Base-by-base conservation (phyloP, 2,888 invertebrate genomes). In the Platypus cylindrus region DNA sequence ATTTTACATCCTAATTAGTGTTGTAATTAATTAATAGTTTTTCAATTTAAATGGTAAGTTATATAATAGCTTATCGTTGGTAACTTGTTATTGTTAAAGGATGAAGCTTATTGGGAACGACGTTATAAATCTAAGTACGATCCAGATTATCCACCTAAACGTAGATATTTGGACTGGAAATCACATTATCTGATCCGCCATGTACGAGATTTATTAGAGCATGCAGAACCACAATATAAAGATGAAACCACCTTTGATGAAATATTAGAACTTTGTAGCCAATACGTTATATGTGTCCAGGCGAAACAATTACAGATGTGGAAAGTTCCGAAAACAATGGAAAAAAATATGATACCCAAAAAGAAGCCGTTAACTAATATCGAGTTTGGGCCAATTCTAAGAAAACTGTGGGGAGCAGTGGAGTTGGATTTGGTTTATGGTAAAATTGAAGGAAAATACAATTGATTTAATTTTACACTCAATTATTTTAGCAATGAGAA, bases 71-170 rank as follows among this genome's bases (percentile, higher is more conserved):
- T 12, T 8, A 5, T 5, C 12, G 12, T 11, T 20, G 20, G n/a
- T n/a, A n/a, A n/a, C 20, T 5, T 28, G n/a, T 28, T 7, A 13
- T 24, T 29, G 5, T 36, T 44, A 7, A 31, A 52, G 60, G 66
- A 74, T 44, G 75, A 77, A 49, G 66, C 69, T 53, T 78, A 75
- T 55, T 78, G 78, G 78, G 62, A 71, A 50, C 63, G 75, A 33
- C 65, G 69, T 46, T 73, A 62, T 52, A 36, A 39, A 2, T 51
- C 50, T 14, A 49, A 54, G 20, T 64, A 56, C 47, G 55, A 56
- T 3, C 23, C 45, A 18, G 45, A 51, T 18, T 49, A 45, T 3
- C 45, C 48, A 24, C 45, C 47, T 3, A 49, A 50, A 30, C 52
- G 55, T 3, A 11, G 36, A 16, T 43, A 46, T 5, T 58, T 57